Conservation (phyloP, 2,113 vertebrate genomes). For the Mesoclemmys tuberculata region DNA sequence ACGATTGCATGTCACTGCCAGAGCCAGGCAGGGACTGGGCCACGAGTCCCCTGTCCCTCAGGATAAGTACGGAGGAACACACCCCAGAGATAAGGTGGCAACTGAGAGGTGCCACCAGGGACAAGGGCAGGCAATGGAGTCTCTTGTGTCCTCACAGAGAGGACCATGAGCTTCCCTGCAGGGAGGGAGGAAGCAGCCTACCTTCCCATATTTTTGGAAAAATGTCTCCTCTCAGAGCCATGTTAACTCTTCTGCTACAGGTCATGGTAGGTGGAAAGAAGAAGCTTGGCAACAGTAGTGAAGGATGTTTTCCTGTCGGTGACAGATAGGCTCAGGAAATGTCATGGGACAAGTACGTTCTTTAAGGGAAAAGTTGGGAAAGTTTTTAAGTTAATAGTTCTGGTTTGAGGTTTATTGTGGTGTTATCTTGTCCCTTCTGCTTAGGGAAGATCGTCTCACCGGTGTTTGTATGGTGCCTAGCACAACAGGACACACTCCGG, state of each 20-base stretch:
- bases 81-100: neutral
- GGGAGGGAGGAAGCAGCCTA: neutral
- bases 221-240: neutral
- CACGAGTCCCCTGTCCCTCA: fast-evolving
- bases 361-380: too few relatives aligned
- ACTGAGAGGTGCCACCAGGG: neutral
- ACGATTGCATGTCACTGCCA: fast-evolving
- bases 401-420: neutral
- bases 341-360: neutral
- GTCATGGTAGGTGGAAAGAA: neutral
- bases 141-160: neutral
- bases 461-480: neutral
- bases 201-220: neutral
- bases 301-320: neutral
- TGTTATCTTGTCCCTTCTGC: neutral
- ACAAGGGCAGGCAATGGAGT: too few relatives aligned
- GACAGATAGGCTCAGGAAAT: neutral
- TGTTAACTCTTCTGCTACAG: neutral
- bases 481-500: fast-evolving
- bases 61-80: neutral
- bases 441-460: neutral
- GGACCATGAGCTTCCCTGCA: neutral
- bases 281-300: neutral
- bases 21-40: too few relatives aligned
- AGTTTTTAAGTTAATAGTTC: neutral